phyloP scores from a whole-genome alignment of 2,888 invertebrate species.

The Athalia circularis region DNA sequence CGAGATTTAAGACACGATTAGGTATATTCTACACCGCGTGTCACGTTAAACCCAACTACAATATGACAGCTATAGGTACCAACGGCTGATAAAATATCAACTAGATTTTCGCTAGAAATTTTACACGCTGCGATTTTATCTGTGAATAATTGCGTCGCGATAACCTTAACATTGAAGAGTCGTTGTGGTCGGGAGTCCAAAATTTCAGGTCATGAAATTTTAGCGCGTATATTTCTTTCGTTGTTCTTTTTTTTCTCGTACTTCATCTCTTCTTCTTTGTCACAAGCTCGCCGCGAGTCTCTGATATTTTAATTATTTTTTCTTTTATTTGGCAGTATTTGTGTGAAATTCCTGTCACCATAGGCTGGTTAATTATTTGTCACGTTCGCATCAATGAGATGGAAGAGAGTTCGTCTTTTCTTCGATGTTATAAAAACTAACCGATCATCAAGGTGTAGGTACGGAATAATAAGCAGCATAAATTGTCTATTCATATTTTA shows the following conservation, averaged over 20 bases:
- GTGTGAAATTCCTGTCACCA: too few relatives aligned
- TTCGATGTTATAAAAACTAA: too few relatives aligned
- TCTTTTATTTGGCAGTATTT: too few relatives aligned
- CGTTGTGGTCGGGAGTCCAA: background rate
- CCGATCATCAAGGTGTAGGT: too few relatives aligned
- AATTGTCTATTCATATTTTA: too few relatives aligned
- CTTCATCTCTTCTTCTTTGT: background rate
- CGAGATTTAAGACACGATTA: slow-evolving; percentile 27
- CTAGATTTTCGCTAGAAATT: slow-evolving; percentile 48
- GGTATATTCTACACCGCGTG: background rate
- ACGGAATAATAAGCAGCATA: too few relatives aligned
- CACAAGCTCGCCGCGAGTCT: background rate
- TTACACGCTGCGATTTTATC: slow-evolving; percentile 43
- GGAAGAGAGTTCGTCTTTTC: too few relatives aligned
- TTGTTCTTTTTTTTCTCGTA: background rate
- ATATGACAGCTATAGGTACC: background rate
- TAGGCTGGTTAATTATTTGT: too few relatives aligned
- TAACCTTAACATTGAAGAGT: slow-evolving; percentile 61
- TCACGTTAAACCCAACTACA: background rate
- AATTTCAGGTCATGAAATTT: slow-evolving; percentile 5
- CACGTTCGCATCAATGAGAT: too few relatives aligned
- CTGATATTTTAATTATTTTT: background rate
- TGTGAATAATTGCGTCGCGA: background rate
- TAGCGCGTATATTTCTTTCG: slow-evolving; percentile 1
- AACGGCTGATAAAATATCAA: background rate